phyloP scores from a whole-genome alignment of 2,113 vertebrate species.

The Centropus unirufus region DNA sequence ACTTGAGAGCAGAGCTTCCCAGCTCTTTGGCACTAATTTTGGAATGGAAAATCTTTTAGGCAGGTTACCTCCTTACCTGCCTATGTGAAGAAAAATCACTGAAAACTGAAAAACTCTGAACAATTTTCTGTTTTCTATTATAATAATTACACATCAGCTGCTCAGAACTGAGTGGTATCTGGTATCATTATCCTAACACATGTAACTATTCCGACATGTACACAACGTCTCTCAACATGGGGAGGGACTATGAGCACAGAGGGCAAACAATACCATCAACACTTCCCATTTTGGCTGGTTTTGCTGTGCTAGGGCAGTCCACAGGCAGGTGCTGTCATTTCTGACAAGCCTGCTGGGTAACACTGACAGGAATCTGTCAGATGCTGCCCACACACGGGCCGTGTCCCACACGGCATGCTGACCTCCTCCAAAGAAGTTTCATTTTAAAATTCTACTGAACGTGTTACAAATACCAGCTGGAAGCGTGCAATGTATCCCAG shows the following conservation, averaged over 20 bases:
- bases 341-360: constrained; percentile 45
- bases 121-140: not conserved
- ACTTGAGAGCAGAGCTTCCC: not conserved
- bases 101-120: not conserved
- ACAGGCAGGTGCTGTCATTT: constrained; percentile 45
- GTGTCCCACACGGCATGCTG: not conserved
- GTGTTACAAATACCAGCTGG: constrained; percentile 16
- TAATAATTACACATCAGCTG: not conserved
- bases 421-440: constrained; percentile 14
- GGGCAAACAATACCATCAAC: not conserved
- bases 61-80: not conserved
- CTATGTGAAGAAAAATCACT: not conserved
- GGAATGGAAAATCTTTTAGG: not conserved
- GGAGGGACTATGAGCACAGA: not conserved
- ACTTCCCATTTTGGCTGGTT: constrained; percentile 6
- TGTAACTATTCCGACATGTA: not conserved
- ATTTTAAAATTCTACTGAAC: constrained; percentile 15
- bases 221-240: not conserved
- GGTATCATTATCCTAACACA: not conserved
- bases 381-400: constrained; percentile 22
- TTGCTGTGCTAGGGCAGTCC: not conserved
- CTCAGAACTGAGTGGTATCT: not conserved
- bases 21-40: not conserved
- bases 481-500: not conserved
- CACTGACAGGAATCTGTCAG: constrained; percentile 47